Evolutionary conservation across 1,140 invertebrate species (phyloP), one percentile per base, ranked within the genome.

Genomic region (Magallana gigas): DNA sequence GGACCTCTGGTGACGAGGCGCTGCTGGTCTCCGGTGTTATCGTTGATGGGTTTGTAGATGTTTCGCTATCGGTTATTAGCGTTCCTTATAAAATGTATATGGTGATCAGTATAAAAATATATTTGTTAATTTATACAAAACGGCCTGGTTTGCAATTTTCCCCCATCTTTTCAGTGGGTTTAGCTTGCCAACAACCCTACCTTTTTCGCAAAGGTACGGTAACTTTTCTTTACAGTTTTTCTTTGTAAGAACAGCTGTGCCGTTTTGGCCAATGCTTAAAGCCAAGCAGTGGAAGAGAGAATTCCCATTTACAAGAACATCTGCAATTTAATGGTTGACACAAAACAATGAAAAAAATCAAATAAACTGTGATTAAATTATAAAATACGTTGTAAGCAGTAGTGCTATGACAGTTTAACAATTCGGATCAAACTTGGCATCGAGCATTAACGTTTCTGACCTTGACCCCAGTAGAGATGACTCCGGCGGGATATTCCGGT

Each of bases 251-350:
- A 29, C 0, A 18, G 23, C 18, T 76, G 23, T 29, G 36, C 68
- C 68, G 23, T 76, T 76, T 76, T 12, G 18, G 36, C 1, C 36
- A 8, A 36, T 36, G 8, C 23, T 76, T 29, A 76, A 5, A 12
- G 68, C 68, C 68, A 76, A 76, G 36, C 68, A 76, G 68, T 76
- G 12, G 68, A 76, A 76, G 29, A 76, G 68, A 36, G 68, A 76
- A 3, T 76, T 29, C 23, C 29, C 68, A 0, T 76, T 76, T 29
- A 76, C 23, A 11, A 12, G 8, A 76, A 36, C 23, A 36, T 76
- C 68, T 76, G 36, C 68, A 76, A 76, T 29, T 18, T 8, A 12
- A 29, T 48, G 3, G 5, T 48, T 4, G 36, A 48, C 36, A 48
- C 36, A 48, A 23, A 2, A 48, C 36, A 48, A 48, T 48, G 2